Evolutionary conservation across 2,113 vertebrate species (phyloP).

Genomic region (Eclectus roratus): DNA sequence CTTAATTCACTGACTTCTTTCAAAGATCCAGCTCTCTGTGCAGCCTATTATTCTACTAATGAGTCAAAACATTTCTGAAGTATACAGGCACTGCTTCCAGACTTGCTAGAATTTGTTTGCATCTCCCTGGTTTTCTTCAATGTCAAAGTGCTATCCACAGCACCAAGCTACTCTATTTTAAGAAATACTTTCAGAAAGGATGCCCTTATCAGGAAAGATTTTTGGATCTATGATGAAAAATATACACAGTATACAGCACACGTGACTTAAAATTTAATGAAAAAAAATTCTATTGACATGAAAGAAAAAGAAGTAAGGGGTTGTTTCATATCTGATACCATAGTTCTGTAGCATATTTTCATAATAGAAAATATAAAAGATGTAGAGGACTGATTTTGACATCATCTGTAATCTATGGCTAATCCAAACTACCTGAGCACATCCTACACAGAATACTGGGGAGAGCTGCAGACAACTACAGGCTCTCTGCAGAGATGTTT

Average conservation of each 20-base stretch:
- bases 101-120: constrained; percentile 24
- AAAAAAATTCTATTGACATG: neutral
- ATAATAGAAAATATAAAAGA: neutral
- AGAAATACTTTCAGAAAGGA: neutral
- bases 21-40: neutral
- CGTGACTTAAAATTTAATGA: neutral
- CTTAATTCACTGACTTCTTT: constrained; percentile 28
- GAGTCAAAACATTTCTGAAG: constrained; percentile 23
- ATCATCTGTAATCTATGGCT: neutral
- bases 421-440: neutral
- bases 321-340: neutral
- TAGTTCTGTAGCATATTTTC: neutral
- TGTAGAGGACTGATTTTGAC: neutral
- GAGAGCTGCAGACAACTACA: neutral
- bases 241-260: neutral
- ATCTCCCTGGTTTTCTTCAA: constrained; percentile 28
- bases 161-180: constrained; percentile 38
- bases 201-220: neutral
- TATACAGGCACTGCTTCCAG: neutral
- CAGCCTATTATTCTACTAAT: constrained; percentile 13
- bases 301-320: neutral
- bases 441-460: neutral
- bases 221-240: neutral
- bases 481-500: neutral
- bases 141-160: neutral